A percentile compares a stretch with the other conserved stretches of the same genome.
phyloP scores from a whole-genome alignment of 1,140 invertebrate species.

The Lordiphosa mommai region DNA sequence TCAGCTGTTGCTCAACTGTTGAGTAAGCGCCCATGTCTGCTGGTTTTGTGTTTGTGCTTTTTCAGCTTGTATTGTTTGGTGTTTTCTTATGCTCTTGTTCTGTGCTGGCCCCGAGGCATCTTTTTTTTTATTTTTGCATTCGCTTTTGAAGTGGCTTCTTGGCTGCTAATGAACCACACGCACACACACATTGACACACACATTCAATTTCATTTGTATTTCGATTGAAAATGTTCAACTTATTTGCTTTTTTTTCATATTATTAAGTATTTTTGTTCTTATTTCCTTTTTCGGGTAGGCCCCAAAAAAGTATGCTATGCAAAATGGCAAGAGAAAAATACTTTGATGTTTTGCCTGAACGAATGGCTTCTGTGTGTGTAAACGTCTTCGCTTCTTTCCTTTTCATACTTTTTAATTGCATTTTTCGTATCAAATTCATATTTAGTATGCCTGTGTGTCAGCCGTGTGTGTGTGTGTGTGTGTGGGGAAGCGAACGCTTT shows the following conservation, averaged over 20 bases:
- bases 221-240: constrained; percentile 52
- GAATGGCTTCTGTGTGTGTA: constrained; percentile 12
- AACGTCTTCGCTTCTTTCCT: constrained; percentile 38
- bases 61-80: not conserved
- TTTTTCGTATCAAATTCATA: constrained; percentile 73
- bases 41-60: not conserved
- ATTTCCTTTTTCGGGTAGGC: constrained; percentile 1
- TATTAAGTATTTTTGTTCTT: constrained; percentile 15
- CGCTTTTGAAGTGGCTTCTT: constrained; percentile 35
- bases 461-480: not conserved
- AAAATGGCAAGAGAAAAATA: constrained; percentile 34
- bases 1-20: no score
- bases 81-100: not conserved
- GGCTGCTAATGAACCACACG: constrained; percentile 48
- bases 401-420: constrained; percentile 71
- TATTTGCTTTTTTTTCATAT: constrained; percentile 1
- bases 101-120: constrained; percentile 12
- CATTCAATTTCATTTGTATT: constrained; percentile 66
- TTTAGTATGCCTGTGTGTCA: constrained; percentile 42
- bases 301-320: constrained; percentile 43
- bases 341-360: constrained; percentile 75
- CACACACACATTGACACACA: constrained; percentile 5
- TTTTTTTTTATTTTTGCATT: constrained; percentile 16
- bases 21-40: no score
- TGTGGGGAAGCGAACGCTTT: constrained; percentile 25